Evolutionary conservation across 2,888 invertebrate genomes (phyloP), one percentile per base, ranked within the genome.

Genomic region (Athripsodes cinereus): DNA sequence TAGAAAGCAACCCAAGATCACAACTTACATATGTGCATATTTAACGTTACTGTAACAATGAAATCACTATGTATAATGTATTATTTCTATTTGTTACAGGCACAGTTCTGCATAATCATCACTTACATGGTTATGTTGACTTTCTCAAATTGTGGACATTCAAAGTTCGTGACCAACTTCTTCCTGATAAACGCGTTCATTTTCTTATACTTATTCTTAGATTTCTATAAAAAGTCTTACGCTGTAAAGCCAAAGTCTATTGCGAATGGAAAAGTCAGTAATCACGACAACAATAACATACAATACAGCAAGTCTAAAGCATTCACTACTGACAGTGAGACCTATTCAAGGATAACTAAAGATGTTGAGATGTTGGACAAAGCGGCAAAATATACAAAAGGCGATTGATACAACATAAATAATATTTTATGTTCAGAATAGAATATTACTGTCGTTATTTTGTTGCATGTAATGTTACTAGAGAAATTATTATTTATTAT

Each of bases 51-150:
- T n/a, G n/a, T n/a, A n/a, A n/a, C n/a, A n/a, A n/a, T n/a, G n/a
- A n/a, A n/a, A n/a, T n/a, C n/a, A n/a, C n/a, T n/a, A n/a, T n/a
- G n/a, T n/a, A 26, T 26, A 26, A 26, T 10, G 10, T 26, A 6
- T 26, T 10, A 26, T 26, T 26, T 26, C 26, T 40, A 2, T 31
- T 18, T 34, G 18, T 74, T 73, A n/a, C 74, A 85, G 84, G 70
- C 80, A 1, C 88, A 88, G 68, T 88, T 88, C 66, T 72, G 81
- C 22, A 68, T 87, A 35, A 86, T 88, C 78, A 73, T 88, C 20
- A 68, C 73, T 5, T 88, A 88, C 68, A 79, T 87, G 70, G 68
- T 74, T 20, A 72, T 75, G 68, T 79, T 77, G 0, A 74, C 83
- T 59, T 75, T 81, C 13, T 81, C 81, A 60, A 81, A 82, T 60